These are phyloP conservation scores for Chloroceryle inda DNA, from an alignment of 2,797 vertebrate genomes.

Conservation along the genomic window DNA sequence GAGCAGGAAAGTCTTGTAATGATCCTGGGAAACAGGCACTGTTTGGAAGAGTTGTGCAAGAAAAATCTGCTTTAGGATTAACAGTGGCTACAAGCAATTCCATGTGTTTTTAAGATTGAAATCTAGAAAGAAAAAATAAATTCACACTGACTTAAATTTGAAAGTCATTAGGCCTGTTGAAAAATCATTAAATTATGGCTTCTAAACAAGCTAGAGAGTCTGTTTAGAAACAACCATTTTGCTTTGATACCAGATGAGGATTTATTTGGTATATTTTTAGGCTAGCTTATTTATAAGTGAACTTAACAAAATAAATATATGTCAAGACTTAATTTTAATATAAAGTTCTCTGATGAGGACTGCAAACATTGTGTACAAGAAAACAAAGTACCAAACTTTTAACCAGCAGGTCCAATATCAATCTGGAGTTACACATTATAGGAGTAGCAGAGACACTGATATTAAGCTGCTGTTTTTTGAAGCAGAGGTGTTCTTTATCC, in stretches of 20 bases:
- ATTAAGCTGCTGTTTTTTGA: not conserved
- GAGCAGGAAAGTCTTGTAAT: not conserved
- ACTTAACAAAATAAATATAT: too few relatives aligned
- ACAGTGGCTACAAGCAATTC: not conserved
- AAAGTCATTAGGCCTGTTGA: not conserved
- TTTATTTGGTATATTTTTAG: not conserved
- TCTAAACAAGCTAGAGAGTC: not conserved
- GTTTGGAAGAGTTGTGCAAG: not conserved
- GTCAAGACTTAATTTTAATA: not conserved
- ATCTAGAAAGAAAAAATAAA: not conserved
- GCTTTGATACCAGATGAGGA: not conserved
- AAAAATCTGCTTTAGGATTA: not conserved
- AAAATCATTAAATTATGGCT: not conserved
- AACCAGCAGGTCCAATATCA: not conserved
- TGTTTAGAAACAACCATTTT: not conserved
- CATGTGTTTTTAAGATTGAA: not conserved
- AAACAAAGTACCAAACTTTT: not conserved
- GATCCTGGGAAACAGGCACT: not conserved
- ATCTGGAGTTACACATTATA: accelerated
- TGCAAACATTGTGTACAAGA: not conserved
- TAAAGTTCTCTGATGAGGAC: not conserved
- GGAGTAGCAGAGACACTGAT: not conserved
- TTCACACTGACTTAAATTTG: not conserved
- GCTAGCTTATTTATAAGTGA: not conserved
- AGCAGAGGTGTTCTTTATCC: not conserved